A percentile compares a stretch with the other conserved stretches of the same genome.
Evolutionary conservation across 2,888 invertebrate species (phyloP).

Genomic region (Dolichomitus sp.): DNA sequence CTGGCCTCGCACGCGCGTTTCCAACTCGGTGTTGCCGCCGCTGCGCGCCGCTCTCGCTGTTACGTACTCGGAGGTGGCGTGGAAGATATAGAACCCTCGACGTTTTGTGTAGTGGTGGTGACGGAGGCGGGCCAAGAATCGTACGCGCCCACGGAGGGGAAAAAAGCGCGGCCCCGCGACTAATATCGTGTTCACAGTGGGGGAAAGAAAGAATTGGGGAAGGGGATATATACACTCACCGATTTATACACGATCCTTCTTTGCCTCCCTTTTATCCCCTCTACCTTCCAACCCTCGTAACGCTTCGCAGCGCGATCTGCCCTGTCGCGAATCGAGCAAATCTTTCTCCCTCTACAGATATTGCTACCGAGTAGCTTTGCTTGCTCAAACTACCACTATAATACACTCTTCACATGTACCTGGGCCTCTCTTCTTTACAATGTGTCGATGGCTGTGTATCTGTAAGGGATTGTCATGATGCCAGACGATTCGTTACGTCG

Average conservation of each 20-base stretch:
- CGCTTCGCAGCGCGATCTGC: conserved; percentile 1
- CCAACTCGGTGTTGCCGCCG: conserved; percentile 36
- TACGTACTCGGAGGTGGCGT: conserved; percentile 38
- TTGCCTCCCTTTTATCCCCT: conserved; percentile 48
- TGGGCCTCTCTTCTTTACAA: conserved; percentile 25
- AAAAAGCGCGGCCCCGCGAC: conserved; percentile 85
- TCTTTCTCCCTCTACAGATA: conserved; percentile 52
- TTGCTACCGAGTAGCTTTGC: conserved; percentile 51
- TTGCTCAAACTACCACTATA: conserved; percentile 12
- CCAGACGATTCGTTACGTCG: background rate
- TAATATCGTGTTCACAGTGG: conserved; percentile 35
- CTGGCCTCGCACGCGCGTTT: conserved; percentile 42
- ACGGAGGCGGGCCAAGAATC: conserved; percentile 86
- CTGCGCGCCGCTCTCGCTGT: conserved; percentile 35
- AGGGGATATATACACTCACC: conserved; percentile 71
- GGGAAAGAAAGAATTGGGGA: conserved; percentile 79
- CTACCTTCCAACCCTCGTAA: conserved; percentile 44
- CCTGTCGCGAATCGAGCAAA: conserved; percentile 48
- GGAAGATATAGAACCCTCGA: conserved; percentile 18
- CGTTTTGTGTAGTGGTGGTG: conserved; percentile 65
- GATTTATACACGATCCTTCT: conserved; percentile 75
- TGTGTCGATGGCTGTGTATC: conserved; percentile 6
- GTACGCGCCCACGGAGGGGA: conserved; percentile 87
- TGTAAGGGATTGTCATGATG: background rate
- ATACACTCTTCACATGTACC: conserved; percentile 29